phyloP scores from a whole-genome alignment of 2,888 invertebrate species.

The Dyspetes luteomarginatus region DNA sequence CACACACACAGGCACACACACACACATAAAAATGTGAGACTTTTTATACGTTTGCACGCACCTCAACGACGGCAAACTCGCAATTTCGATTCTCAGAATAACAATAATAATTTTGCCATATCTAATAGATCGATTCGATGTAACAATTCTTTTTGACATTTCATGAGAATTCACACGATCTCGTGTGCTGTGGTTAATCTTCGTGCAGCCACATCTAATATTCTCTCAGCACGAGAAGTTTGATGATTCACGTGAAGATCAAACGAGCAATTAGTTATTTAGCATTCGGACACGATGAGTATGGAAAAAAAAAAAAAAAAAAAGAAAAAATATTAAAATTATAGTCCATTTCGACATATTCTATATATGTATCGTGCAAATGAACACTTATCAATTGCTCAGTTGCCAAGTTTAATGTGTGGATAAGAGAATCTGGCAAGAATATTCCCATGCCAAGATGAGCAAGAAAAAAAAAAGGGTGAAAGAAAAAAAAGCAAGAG shows the following conservation, averaged over 20 bases:
- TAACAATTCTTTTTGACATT: constrained; percentile 56
- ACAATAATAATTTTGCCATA: neutral
- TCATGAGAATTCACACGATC: constrained; percentile 58
- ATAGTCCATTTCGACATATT: constrained; percentile 23
- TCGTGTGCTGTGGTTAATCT: constrained; percentile 13
- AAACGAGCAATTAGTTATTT: constrained; percentile 54
- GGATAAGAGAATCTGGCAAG: too few species aligned
- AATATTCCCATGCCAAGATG: neutral
- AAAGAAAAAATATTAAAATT: constrained; percentile 54
- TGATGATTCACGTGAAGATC: constrained; percentile 51
- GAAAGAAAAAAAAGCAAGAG: neutral
- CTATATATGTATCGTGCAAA: constrained; percentile 50
- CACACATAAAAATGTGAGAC: neutral
- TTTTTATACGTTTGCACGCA: neutral
- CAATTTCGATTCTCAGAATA: neutral
- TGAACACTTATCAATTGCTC: constrained; percentile 26
- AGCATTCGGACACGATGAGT: neutral
- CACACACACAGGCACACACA: neutral
- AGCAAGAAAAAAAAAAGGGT: neutral
- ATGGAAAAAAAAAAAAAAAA: constrained; percentile 23
- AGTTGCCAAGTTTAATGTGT: too few species aligned
- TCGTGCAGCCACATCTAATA: constrained; percentile 23
- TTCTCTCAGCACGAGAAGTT: neutral
- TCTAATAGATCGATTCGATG: neutral
- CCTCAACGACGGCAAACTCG: neutral